Evolutionary conservation across 2,797 vertebrate genomes (phyloP).

Genomic region (Pangasius mekongensis): DNA sequence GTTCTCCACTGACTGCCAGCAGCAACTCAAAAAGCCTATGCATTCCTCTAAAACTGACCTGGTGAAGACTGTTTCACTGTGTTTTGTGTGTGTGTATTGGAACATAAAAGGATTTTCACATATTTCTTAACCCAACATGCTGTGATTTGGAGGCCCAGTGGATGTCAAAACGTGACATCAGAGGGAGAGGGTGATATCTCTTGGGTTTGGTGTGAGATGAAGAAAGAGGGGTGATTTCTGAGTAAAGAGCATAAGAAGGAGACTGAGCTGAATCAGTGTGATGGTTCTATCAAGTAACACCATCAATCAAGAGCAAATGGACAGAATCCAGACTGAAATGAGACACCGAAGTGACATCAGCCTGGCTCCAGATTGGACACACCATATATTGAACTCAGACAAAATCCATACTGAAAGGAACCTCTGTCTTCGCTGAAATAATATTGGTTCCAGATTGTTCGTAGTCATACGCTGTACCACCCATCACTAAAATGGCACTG

Average conservation of each 20-base stretch:
- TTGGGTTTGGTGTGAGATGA: conserved; percentile 10
- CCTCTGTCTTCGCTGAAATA: neutral
- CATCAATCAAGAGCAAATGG: conserved; percentile 34
- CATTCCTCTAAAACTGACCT: conserved; percentile 28
- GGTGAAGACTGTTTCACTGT: conserved; percentile 13
- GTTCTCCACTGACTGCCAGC: conserved; percentile 35
- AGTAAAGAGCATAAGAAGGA: neutral
- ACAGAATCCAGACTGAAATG: conserved; percentile 34
- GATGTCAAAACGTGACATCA: conserved; percentile 38
- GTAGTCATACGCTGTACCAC: neutral
- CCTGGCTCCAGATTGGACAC: conserved; percentile 6
- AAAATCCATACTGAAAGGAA: conserved; percentile 18
- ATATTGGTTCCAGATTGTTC: conserved; percentile 22
- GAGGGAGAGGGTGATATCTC: conserved; percentile 23
- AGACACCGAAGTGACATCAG: conserved; percentile 37
- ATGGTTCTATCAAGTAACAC: conserved; percentile 30
- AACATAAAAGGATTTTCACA: conserved; percentile 18
- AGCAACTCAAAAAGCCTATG: conserved; percentile 31
- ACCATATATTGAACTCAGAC: conserved; percentile 20
- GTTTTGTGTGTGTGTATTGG: conserved; percentile 20
- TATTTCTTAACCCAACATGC: conserved; percentile 26
- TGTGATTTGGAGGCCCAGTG: conserved; percentile 17
- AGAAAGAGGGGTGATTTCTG: conserved; percentile 17
- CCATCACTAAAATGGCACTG: neutral
- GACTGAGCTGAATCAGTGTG: conserved; percentile 20